phyloP scores from a whole-genome alignment of 37 sponge, comb jelly and placozoan species.

The Ianthella basta region DNA sequence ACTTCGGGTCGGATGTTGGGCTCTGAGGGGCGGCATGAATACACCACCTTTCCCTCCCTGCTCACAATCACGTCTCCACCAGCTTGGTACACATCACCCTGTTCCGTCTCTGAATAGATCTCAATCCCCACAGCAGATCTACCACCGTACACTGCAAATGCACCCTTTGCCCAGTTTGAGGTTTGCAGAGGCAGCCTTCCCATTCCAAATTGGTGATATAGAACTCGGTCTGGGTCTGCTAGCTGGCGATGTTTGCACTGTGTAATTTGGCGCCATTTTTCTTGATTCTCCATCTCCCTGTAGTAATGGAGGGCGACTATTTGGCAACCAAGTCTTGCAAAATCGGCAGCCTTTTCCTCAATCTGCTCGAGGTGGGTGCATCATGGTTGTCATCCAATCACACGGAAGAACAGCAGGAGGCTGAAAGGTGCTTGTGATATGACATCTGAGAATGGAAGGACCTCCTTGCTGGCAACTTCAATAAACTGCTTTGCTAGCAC shows the following conservation, averaged over 20 bases:
- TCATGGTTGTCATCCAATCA: not conserved
- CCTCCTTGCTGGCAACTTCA: not conserved
- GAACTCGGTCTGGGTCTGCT: not conserved
- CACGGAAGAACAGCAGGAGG: not conserved
- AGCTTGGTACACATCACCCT: not conserved
- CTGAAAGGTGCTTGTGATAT: not conserved
- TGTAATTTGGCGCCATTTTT: not conserved
- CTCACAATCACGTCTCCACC: slow-evolving; percentile 5
- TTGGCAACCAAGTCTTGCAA: not conserved
- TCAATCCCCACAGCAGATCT: not conserved
- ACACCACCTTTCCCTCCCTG: not conserved
- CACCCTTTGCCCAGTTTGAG: not conserved
- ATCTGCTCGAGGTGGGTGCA: not conserved
- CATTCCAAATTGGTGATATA: not conserved
- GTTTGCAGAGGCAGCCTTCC: not conserved
- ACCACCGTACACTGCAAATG: not conserved
- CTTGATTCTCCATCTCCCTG: not conserved
- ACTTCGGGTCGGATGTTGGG: too few species aligned
- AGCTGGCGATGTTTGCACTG: not conserved
- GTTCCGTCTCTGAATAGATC: not conserved
- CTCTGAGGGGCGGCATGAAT: too few species aligned
- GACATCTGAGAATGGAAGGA: not conserved
- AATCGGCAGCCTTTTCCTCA: not conserved
- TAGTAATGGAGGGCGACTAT: slow-evolving; percentile 5
- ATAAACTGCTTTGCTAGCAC: not conserved